Evolutionary conservation across 2,888 invertebrate species (phyloP), one percentile per base, ranked within the genome.

Genomic region (Caenorhabditis panamensis): DNA sequence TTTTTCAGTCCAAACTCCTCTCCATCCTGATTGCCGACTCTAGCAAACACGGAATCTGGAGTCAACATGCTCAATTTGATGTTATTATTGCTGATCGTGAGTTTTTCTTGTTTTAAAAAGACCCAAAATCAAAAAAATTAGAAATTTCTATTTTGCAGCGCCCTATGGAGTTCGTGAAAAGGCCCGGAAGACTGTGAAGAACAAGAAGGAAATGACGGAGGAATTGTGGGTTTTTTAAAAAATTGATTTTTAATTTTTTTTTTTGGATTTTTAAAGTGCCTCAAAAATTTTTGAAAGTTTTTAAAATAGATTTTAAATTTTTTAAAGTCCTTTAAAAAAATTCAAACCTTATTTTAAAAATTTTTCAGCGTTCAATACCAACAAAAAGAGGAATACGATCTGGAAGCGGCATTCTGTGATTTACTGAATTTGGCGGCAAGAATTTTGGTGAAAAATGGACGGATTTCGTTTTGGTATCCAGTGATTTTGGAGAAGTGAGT

Each of bases 81-180:
- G 95, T 95, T 37, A 96, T 99, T 79, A 94, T 99, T 73, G 96
- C 97, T 36, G 99, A 99, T 92, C 99, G 90, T 91, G 53, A 81
- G 88, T 61, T 11, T 49, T 37, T 37, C 20, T 2, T n/a, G n/a
- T n/a, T n/a, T n/a, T n/a, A n/a, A n/a, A n/a, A n/a, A n/a, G n/a
- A n/a, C n/a, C n/a, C n/a, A n/a, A n/a, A n/a, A 22, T 11, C 24
- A 24, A 20, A 13, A 22, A 5, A 2, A 9, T 36, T 20, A 20
- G 26, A 66, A 13, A 28, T 8, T 31, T 13, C 18, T 9, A 41
- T 49, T 41, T 90, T 92, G 1, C 90, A 97, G 97, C 98, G 24
- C 99, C 99, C 0, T 99, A 99, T 92, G 99, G 99, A 36, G 96
- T 99, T 28, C 93, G 99, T 81, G 99, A 99, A 92, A 94, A 96